Evolutionary conservation across 2,888 invertebrate species (phyloP), one percentile per base, ranked within the genome.

Genomic region (Ophion slaviceki): DNA sequence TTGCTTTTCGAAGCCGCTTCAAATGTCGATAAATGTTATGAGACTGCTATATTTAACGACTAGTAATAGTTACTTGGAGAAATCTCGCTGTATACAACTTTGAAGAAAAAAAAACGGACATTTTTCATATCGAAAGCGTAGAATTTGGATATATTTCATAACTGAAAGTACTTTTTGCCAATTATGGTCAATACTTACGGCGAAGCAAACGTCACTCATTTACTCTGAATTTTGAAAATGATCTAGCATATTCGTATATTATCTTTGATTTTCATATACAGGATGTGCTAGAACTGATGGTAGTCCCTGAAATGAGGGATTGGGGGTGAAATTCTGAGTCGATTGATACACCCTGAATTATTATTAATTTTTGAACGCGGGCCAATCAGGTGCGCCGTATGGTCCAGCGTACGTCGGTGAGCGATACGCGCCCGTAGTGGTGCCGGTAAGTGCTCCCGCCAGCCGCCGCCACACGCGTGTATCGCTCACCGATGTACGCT

Each of bases 91-190:
- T 75, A 59, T 76, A 59, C 67, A 67, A 74, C 59, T 78, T 68
- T 10, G 28, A 53, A 28, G 40, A 68, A 78, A 68, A 67, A 67
- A 68, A 67, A 20, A 14, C 11, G 3, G n/a, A 76, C 32, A 32
- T 64, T 53, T 75, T 67, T 71, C 70, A 66, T 79, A 82, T 85
- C 71, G 47, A 53, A 67, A 82, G 66, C 71, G 57, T n/a, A 14
- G 74, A 40, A 32, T 70, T 62, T 53, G 53, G 57, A 57, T 74
- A 24, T 57, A 77, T 80, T 64, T 57, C 80, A 72, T 2, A 28
- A 77, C 61, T 61, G 85, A 86, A 82, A 86, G 85, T 86, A 83
- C 66, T 68, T 57, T 59, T 80, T 70, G 66, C 59, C 66, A 76
- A 78, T 62, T 72, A 61, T 72, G 68, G 57, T 86, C 71, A 74